Conservation (phyloP, 2,113 vertebrate genomes). For the Tinamus guttatus region DNA sequence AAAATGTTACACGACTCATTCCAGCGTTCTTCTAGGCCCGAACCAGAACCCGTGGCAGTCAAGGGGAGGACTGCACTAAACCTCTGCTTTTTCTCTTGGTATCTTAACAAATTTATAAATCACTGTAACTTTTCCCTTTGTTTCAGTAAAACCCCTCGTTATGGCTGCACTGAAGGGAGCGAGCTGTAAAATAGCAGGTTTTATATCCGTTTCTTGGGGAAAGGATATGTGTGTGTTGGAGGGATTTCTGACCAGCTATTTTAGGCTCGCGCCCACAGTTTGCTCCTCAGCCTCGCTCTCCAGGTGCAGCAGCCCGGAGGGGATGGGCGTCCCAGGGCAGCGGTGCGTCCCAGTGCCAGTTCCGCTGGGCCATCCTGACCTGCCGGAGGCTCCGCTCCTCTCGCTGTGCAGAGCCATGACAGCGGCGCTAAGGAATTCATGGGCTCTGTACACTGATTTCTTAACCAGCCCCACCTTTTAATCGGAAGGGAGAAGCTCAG, state of each 20-base stretch:
- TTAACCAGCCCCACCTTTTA: slow-evolving; percentile 67
- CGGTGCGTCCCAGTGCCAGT: neutral
- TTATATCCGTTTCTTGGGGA: neutral
- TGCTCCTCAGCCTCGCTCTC: slow-evolving; percentile 34
- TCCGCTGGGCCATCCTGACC: rapidly evolving
- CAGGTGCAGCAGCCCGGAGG: slow-evolving; percentile 46
- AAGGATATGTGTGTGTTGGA: slow-evolving; percentile 13
- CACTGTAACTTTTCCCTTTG: neutral
- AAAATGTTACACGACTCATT: slow-evolving; percentile 42
- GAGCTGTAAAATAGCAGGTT: neutral
- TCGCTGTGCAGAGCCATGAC: slow-evolving; percentile 29
- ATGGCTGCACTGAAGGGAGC: neutral
- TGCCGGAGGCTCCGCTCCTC: neutral
- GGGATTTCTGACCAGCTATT: slow-evolving; percentile 41
- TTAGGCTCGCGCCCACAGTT: neutral
- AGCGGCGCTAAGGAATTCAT: slow-evolving; percentile 54
- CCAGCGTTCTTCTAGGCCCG: slow-evolving; percentile 19
- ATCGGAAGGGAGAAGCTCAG: neutral
- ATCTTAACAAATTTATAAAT: slow-evolving; percentile 33
- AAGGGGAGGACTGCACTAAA: neutral
- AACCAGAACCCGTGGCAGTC: slow-evolving; percentile 29
- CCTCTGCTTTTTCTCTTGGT: neutral
- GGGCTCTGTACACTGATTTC: slow-evolving; percentile 47
- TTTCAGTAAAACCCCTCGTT: neutral
- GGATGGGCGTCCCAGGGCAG: neutral